A percentile compares a stretch with the other conserved stretches of the same genome.
phyloP scores from a whole-genome alignment of 2,888 invertebrate species.

The Chaetoderma sp. region DNA sequence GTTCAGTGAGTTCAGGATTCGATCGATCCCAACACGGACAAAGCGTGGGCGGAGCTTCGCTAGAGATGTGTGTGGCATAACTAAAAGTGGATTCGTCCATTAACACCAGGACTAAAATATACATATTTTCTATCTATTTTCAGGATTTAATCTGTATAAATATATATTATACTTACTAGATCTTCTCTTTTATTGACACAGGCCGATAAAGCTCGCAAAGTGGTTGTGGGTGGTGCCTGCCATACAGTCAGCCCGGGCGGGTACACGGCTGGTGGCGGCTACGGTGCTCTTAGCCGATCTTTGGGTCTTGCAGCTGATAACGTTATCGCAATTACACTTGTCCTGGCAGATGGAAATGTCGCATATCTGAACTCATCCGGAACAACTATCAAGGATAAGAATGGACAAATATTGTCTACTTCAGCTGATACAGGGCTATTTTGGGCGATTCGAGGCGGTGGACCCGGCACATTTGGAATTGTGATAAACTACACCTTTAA shows the following conservation, averaged over 20 bases:
- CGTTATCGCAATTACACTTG: not conserved
- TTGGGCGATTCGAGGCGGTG: not conserved
- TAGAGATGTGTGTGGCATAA: no score
- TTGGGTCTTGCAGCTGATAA: not conserved
- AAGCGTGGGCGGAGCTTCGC: no score
- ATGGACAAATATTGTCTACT: not conserved
- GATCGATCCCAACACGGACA: no score
- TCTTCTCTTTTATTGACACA: no score
- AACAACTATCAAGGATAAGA: not conserved
- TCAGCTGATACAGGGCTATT: not conserved
- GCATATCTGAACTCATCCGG: not conserved
- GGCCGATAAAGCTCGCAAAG: no score
- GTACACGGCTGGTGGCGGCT: not conserved
- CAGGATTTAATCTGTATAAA: no score
- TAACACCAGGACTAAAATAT: no score
- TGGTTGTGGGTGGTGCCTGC: not conserved
- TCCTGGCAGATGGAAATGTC: not conserved
- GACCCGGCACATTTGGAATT: conserved; percentile 1
- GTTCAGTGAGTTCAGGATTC: no score
- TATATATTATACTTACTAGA: no score
- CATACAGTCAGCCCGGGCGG: not conserved
- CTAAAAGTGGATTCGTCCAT: no score
- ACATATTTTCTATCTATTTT: no score
- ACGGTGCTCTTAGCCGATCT: not conserved
- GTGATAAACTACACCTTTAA: not conserved